These are phyloP conservation scores for Gobio gobio DNA, from an alignment of 2,113 vertebrate species.

Conservation along the genomic window DNA sequence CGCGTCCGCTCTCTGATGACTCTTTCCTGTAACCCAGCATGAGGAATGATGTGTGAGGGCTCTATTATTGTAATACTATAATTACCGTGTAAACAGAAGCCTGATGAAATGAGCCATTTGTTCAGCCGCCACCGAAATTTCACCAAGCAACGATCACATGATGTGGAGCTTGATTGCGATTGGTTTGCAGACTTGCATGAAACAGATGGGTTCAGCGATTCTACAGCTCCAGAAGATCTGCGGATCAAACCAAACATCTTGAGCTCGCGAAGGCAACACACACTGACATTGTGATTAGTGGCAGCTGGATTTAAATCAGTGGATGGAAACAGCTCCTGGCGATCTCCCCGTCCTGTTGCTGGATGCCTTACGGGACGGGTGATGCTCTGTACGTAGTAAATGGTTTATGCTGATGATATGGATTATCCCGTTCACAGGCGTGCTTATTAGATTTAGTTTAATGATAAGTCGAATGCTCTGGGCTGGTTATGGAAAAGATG, in stretches of 20 bases:
- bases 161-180: neutral
- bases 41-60: slow-evolving; percentile 2
- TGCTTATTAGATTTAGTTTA: slow-evolving; percentile 13
- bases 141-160: neutral
- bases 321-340: neutral
- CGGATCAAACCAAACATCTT: neutral
- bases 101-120: slow-evolving; percentile 25
- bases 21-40: slow-evolving; percentile 4
- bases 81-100: slow-evolving; percentile 24
- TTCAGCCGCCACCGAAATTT: neutral
- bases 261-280: neutral
- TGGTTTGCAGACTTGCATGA: neutral
- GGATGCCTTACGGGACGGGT: neutral
- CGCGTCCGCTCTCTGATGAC: neutral
- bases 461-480: slow-evolving; percentile 10
- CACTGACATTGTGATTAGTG: neutral
- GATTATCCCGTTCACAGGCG: neutral
- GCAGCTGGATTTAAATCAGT: slow-evolving; percentile 18
- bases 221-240: neutral
- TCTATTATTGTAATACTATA: slow-evolving; percentile 42
- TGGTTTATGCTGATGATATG: slow-evolving; percentile 9
- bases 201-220: neutral
- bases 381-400: neutral
- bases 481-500: neutral
- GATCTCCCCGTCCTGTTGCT: neutral